Conservation (phyloP, 2,113 vertebrate genomes). For the Planiliza haematocheilus region DNA sequence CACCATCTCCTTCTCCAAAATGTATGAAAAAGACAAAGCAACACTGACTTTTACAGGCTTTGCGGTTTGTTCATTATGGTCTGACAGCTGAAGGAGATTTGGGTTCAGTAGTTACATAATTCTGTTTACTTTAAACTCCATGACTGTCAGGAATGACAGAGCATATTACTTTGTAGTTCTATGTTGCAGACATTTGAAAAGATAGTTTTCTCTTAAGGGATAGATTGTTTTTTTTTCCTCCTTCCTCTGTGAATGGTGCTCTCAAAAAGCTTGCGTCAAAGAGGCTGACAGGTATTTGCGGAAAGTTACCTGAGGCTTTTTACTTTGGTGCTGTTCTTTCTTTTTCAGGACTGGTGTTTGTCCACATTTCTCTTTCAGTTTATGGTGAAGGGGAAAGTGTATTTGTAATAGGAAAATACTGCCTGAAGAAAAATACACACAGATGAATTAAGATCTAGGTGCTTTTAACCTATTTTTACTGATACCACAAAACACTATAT, state of each 20-base stretch:
- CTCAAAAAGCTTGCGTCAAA: conserved; percentile 50
- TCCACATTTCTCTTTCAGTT: conserved; percentile 18
- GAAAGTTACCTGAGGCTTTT: conserved; percentile 49
- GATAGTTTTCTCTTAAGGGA: conserved; percentile 16
- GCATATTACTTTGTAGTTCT: background rate
- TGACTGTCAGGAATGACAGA: background rate
- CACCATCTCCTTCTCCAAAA: conserved; percentile 47
- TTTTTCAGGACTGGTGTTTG: background rate
- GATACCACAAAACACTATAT: background rate
- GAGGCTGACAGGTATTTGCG: conserved; percentile 47
- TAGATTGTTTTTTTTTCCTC: conserved; percentile 1
- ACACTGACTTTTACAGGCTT: background rate
- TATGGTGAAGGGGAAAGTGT: conserved; percentile 3
- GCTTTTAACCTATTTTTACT: background rate
- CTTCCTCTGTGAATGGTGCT: conserved; percentile 9
- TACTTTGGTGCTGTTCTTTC: conserved; percentile 11
- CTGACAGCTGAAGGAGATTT: background rate
- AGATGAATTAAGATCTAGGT: background rate
- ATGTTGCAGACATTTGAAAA: conserved; percentile 17
- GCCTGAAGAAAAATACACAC: background rate
- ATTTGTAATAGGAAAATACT: background rate
- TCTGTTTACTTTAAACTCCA: background rate
- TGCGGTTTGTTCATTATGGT: background rate
- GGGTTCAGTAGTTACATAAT: background rate
- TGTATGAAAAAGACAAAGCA: background rate